Evolutionary conservation across 2,888 invertebrate species (phyloP).

Genomic region (Lamellibrachia satsuma): DNA sequence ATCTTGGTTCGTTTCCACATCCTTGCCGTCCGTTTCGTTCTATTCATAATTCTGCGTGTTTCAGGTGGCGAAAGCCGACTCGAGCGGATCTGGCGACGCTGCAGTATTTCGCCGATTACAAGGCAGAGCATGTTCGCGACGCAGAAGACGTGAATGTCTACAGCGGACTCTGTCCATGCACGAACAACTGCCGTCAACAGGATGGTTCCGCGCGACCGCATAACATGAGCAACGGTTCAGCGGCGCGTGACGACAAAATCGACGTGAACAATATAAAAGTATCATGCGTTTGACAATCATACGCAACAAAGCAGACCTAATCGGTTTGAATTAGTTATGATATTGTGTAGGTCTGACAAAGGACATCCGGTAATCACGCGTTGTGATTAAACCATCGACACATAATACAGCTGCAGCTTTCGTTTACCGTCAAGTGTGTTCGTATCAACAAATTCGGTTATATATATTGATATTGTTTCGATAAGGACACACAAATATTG

Average conservation of each 20-base stretch:
- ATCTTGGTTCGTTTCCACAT: too few species aligned
- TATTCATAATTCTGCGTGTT: background rate
- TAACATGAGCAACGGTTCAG: background rate
- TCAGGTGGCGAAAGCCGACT: slow-evolving; percentile 58
- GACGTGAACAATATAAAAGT: background rate
- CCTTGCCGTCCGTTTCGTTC: too few species aligned
- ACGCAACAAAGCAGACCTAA: background rate
- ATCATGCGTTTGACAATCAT: background rate
- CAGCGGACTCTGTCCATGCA: slow-evolving; percentile 34
- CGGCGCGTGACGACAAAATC: background rate
- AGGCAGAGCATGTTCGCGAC: slow-evolving; percentile 42
- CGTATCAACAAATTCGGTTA: background rate
- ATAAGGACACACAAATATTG: too few species aligned
- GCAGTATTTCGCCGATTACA: slow-evolving; percentile 52
- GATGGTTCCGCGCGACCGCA: background rate
- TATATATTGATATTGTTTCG: background rate
- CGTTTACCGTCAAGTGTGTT: background rate
- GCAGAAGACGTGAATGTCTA: slow-evolving; percentile 35
- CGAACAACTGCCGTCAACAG: background rate
- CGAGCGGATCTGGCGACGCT: slow-evolving; percentile 55
- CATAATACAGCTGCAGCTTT: background rate
- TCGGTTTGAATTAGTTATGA: background rate
- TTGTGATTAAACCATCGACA: background rate
- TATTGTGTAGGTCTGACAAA: background rate
- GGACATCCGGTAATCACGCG: background rate